Conservation (phyloP, 2,797 vertebrate species). For the Myioborus melanocephalus region DNA sequence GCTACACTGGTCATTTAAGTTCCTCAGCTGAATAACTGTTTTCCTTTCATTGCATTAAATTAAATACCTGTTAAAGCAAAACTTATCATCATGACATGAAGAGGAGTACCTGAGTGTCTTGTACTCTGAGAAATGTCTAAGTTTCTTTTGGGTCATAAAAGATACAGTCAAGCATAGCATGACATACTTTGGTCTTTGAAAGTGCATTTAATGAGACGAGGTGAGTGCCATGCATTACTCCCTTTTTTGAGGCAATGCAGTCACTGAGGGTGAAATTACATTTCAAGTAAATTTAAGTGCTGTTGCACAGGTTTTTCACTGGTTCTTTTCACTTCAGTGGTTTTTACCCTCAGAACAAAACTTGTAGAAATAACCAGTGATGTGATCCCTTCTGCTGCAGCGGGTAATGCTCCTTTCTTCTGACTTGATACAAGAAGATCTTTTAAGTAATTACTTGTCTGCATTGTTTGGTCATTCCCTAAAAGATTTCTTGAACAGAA, state of each 20-base stretch:
- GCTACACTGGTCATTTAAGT: neutral
- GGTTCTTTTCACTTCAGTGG: neutral
- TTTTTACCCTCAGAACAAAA: neutral
- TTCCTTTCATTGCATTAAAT: neutral
- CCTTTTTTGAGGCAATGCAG: neutral
- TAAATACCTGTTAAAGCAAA: neutral
- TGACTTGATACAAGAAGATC: neutral
- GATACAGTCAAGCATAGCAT: neutral
- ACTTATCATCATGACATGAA: neutral
- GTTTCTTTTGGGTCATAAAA: neutral
- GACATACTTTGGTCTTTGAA: neutral
- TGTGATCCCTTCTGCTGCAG: neutral
- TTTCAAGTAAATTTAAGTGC: neutral
- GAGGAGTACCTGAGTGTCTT: neutral
- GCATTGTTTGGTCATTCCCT: neutral
- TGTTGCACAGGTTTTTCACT: neutral
- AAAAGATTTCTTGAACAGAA: neutral
- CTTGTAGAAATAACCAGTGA: neutral
- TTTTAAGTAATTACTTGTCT: neutral
- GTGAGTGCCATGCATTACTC: neutral
- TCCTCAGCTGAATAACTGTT: neutral
- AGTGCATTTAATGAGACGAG: neutral
- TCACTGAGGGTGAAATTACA: neutral
- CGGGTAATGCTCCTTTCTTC: neutral
- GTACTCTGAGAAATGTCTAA: neutral